Base-by-base conservation (phyloP, 1,140 invertebrate species). In the Colletes latitarsis region DNA sequence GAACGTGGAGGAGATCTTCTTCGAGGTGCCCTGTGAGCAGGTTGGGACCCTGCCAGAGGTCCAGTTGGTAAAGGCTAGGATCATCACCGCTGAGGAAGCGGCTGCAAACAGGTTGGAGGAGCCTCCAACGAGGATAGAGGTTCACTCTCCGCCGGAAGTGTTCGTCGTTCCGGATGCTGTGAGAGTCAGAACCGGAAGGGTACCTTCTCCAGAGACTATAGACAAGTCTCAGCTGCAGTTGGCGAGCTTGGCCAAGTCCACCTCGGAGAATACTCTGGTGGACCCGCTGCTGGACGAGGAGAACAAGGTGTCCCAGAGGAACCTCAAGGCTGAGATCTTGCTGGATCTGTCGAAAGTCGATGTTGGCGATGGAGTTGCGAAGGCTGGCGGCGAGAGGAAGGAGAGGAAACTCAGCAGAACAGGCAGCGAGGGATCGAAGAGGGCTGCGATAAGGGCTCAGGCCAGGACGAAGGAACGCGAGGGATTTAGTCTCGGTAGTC, bases 341-440 rank as follows among this genome's bases (percentile, higher is more conserved):
- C 71, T 92, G 86, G 91, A 92, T 69, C 63, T 92, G 63, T 92
- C 92, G 3, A 91, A 89, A n/a, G 85, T 91, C 6, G 89, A 89
- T 0, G 87, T 76, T 21, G 77, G 53, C 1, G 74, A 71, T n/a
- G 72, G 41, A 17, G 12, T 39, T 39, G 77, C 39, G 10, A 69
- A 78, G 12, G 0, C 21, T 0, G 85, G 86, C 0, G 46, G 55
- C 0, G 69, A 78, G 19, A 82, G 10, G 39, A 82, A 60, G 57
- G 87, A 85, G 4, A 78, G 58, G 55, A 76, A 69, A 5, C 55
- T 89, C 21, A 85, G 53, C 21, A 84, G 88, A 43, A 82, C 82
- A 5, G 82, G 88, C 8, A 89, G 88, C 73, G 88, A 88, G 15
- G 84, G 85, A 0, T 84, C 82, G 6, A 88, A 83, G 68, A 87